Base-by-base conservation (phyloP, 2,797 vertebrate genomes). In the Pseudomugil gertrudae region DNA sequence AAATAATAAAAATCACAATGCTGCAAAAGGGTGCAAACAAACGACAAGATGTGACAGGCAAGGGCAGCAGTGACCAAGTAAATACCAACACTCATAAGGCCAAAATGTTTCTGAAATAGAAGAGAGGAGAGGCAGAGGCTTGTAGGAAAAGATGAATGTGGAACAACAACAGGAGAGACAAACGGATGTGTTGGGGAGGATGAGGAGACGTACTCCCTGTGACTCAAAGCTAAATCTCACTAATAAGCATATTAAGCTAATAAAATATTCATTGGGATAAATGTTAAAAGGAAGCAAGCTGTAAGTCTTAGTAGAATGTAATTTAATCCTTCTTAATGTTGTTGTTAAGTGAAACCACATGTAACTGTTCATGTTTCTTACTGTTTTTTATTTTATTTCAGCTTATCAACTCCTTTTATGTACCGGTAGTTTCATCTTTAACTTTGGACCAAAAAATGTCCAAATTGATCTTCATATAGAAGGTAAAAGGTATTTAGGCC, bases 231-330 rank as follows among this genome's bases (percentile, higher is more conserved):
- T 71, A 76, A 86, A 85, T 72, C 75, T 75, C 59, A 47, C 57
- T 85, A 72, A 84, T 92, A 87, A 90, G 76, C 84, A 86, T 89
- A 87, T 72, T 72, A 84, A 87, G 86, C 61, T 63, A 90, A 92
- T 92, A 74, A 91, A 93, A 92, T 84, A 92, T 90, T 84, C 4
- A 92, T 85, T 63, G 53, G 52, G 52, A 77, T 87, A 86, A 91
- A 89, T 89, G 79, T 72, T 77, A 86, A 56, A 29, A 80, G 65
- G 79, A 86, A 83, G 84, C 71, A 71, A 63, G 45, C 33, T 60
- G 56, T 66, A 72, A 62, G 63, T 51, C 61, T 40, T 43, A 66
- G 30, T 63, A 53, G 69, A 78, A 63, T 58, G 43, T 17, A 9
- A 54, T 79, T 73, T 56, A 13, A 52, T 38, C 54, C 7, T 5